These are phyloP conservation scores for Lytechinus pictus DNA, from an alignment of 35 echinoderm and acorn worm genomes.

Conservation along the genomic window DNA sequence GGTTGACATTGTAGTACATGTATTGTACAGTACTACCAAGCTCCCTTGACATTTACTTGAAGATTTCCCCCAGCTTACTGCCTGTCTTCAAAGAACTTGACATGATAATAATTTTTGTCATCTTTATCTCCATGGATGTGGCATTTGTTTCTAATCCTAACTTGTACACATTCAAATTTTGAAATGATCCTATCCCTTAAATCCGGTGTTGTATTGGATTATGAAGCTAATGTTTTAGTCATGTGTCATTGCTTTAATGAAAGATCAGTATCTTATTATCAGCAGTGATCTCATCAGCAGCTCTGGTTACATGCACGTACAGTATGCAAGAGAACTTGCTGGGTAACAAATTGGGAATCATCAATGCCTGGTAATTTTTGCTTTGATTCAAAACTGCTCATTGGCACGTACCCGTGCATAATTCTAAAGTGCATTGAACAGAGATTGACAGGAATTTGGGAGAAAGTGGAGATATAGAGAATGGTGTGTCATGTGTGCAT, in stretches of 20 bases:
- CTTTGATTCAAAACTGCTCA: not conserved
- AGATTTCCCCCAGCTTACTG: not conserved
- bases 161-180: not conserved
- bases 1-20: not conserved
- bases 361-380: not conserved
- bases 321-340: not conserved
- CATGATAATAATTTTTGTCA: not conserved
- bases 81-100: not conserved
- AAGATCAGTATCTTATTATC: constrained; percentile 2
- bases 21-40: not conserved
- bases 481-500: too few species aligned
- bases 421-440: too few species aligned
- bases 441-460: too few species aligned
- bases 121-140: not conserved
- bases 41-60: constrained; percentile 28
- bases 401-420: too few species aligned
- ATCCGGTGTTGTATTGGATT: not conserved
- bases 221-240: constrained; percentile 16
- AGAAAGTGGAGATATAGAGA: too few species aligned
- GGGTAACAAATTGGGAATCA: not conserved
- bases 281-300: not conserved
- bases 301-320: not conserved
- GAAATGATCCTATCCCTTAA: constrained; percentile 23
- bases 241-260: not conserved
- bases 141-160: not conserved